Evolutionary conservation across 1,140 invertebrate species (phyloP).

Genomic region (Eumaeus atala): DNA sequence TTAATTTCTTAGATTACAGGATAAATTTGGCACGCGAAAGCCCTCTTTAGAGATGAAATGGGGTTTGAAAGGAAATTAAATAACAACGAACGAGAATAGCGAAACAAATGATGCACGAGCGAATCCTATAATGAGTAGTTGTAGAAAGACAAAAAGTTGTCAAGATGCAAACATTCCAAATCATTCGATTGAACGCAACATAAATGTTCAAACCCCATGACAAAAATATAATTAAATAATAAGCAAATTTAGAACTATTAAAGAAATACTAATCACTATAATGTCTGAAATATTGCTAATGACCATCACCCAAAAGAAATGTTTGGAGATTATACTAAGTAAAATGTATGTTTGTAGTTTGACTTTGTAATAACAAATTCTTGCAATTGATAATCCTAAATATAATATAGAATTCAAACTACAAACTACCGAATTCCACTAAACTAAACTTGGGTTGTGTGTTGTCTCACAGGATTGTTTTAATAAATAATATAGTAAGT

Average conservation of each 20-base stretch:
- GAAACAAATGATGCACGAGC: slow-evolving; percentile 56
- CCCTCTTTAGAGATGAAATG: slow-evolving; percentile 68
- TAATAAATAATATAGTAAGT: slow-evolving; percentile 14
- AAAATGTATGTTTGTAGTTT: slow-evolving; percentile 33
- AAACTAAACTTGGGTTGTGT: not conserved
- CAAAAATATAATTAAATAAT: slow-evolving; percentile 34
- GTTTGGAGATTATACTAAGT: not conserved
- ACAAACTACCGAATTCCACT: slow-evolving; percentile 22
- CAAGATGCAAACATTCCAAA: slow-evolving; percentile 74
- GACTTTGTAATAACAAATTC: slow-evolving; percentile 21
- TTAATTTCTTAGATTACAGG: slow-evolving; percentile 23
- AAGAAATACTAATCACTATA: slow-evolving; percentile 11
- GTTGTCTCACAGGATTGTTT: slow-evolving; percentile 17
- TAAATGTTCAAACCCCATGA: slow-evolving; percentile 72
- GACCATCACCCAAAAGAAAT: slow-evolving; percentile 46
- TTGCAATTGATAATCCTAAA: not conserved
- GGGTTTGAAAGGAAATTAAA: slow-evolving; percentile 68
- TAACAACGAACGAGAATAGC: slow-evolving; percentile 42
- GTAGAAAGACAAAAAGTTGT: slow-evolving; percentile 64
- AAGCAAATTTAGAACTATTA: slow-evolving; percentile 5
- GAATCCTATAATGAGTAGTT: slow-evolving; percentile 45
- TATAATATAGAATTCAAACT: slow-evolving; percentile 31
- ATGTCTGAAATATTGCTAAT: slow-evolving; percentile 22
- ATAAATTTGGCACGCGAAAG: slow-evolving; percentile 44
- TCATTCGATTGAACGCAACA: slow-evolving; percentile 54